Percentiles rank a stretch among this genome's conserved stretches.
These are phyloP conservation scores for Sicus ferrugineus DNA, from an alignment of 2,888 invertebrate species.

Conservation along the genomic window DNA sequence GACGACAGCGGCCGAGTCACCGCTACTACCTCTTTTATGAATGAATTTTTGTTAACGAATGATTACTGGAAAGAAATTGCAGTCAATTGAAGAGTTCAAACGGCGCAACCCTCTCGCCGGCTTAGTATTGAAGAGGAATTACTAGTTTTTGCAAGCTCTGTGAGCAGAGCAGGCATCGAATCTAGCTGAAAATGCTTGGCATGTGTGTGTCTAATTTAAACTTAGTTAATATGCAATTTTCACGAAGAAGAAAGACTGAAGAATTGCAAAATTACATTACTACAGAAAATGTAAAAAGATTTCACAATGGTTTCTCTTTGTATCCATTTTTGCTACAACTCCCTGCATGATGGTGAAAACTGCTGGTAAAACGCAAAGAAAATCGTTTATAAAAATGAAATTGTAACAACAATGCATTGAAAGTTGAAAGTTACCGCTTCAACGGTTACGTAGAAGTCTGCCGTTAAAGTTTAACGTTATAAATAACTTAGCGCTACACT, in stretches of 20 bases:
- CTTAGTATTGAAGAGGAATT: constrained; percentile 21
- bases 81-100: constrained; percentile 44
- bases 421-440: too few relatives aligned
- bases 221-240: constrained; percentile 8
- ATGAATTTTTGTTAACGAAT: constrained; percentile 37
- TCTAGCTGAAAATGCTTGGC: not conserved
- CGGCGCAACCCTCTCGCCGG: constrained; percentile 25
- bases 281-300: too few relatives aligned
- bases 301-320: not conserved
- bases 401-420: too few relatives aligned
- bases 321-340: not conserved
- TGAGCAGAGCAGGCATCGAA: constrained; percentile 9
- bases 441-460: too few relatives aligned
- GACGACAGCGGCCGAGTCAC: constrained; percentile 25
- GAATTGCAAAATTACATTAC: not conserved
- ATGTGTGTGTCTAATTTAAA: constrained; percentile 18
- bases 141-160: not conserved
- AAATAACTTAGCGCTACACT: too few relatives aligned
- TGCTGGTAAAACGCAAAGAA: not conserved
- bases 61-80: constrained; percentile 42
- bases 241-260: not conserved
- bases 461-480: too few relatives aligned
- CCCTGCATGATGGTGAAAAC: not conserved
- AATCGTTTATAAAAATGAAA: not conserved
- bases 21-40: constrained; percentile 22